These are phyloP conservation scores for Ophion slaviceki DNA, from an alignment of 2,888 invertebrate genomes.

Conservation along the genomic window DNA sequence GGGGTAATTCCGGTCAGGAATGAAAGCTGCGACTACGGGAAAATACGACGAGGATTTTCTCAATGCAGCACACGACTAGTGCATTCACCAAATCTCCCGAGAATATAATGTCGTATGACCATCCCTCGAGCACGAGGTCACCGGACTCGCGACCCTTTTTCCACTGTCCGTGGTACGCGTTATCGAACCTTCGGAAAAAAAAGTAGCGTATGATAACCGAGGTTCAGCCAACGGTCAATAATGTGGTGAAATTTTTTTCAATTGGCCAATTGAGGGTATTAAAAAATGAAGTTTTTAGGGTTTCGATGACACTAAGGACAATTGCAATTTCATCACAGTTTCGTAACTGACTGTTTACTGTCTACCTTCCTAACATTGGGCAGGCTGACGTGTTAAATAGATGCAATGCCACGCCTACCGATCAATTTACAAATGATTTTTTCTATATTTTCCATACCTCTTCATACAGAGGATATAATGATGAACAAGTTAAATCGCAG, in stretches of 20 bases:
- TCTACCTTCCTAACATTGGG: too few relatives aligned
- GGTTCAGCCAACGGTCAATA: not conserved
- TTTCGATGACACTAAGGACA: too few relatives aligned
- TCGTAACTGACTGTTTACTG: too few relatives aligned
- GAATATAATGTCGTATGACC: slow-evolving; percentile 27
- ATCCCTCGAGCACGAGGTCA: slow-evolving; percentile 10
- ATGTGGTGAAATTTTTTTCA: not conserved
- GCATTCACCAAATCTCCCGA: slow-evolving; percentile 25
- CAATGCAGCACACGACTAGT: not conserved
- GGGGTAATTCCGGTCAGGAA: slow-evolving; percentile 1
- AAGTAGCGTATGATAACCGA: not conserved
- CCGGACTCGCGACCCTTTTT: not conserved
- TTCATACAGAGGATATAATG: too few relatives aligned
- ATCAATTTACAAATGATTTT: too few relatives aligned
- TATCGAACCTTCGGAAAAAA: slow-evolving; percentile 19
- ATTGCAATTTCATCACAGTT: too few relatives aligned
- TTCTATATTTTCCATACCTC: too few relatives aligned
- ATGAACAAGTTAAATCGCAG: too few relatives aligned
- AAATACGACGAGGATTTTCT: slow-evolving; percentile 45
- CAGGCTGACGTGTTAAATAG: too few relatives aligned
- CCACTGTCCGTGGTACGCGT: slow-evolving; percentile 6
- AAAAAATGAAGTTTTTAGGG: too few relatives aligned
- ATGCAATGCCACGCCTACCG: too few relatives aligned
- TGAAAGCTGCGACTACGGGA: slow-evolving; percentile 18
- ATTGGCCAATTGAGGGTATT: not conserved